A percentile compares a stretch with the other conserved stretches of the same genome.
phyloP scores from a whole-genome alignment of 2,797 vertebrate species.

The Distichodus sexfasciatus region DNA sequence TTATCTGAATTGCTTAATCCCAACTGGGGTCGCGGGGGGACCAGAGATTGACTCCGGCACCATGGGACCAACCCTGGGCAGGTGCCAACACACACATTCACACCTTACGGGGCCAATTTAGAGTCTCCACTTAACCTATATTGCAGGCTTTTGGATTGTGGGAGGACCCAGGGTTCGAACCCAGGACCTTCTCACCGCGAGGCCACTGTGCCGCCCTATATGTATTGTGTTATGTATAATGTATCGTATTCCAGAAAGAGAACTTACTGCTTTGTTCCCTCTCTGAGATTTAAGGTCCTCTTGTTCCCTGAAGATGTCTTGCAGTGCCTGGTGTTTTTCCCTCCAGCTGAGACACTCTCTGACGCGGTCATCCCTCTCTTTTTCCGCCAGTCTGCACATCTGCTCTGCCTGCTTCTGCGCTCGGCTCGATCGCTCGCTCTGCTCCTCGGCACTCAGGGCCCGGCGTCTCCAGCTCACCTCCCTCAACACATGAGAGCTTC shows the following conservation, averaged over 20 bases:
- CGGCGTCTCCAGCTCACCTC: constrained; percentile 59
- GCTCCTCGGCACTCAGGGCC: constrained; percentile 62
- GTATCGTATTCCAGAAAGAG: neutral
- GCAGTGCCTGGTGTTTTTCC: constrained; percentile 62
- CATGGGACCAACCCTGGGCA: too few relatives aligned
- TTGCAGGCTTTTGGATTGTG: too few relatives aligned
- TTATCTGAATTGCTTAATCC: too few relatives aligned
- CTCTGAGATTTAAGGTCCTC: constrained; percentile 69
- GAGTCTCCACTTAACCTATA: too few relatives aligned
- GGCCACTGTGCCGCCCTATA: too few relatives aligned
- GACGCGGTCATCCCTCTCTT: constrained; percentile 62
- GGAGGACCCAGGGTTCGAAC: too few relatives aligned
- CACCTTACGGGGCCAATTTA: too few relatives aligned
- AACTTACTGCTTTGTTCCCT: constrained; percentile 69
- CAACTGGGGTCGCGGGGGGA: too few relatives aligned
- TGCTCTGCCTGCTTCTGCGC: constrained; percentile 66
- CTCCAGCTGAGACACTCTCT: constrained; percentile 69
- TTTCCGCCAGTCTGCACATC: constrained; percentile 57
- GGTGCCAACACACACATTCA: too few relatives aligned
- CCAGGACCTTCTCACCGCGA: too few relatives aligned
- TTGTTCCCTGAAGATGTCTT: constrained; percentile 56
- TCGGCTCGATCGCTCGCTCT: constrained; percentile 54
- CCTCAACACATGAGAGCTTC: constrained; percentile 51
- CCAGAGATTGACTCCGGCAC: too few relatives aligned
- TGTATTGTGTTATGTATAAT: too few relatives aligned